phyloP scores from a whole-genome alignment of 2,888 invertebrate genomes.

The Sminthurides aquaticus region DNA sequence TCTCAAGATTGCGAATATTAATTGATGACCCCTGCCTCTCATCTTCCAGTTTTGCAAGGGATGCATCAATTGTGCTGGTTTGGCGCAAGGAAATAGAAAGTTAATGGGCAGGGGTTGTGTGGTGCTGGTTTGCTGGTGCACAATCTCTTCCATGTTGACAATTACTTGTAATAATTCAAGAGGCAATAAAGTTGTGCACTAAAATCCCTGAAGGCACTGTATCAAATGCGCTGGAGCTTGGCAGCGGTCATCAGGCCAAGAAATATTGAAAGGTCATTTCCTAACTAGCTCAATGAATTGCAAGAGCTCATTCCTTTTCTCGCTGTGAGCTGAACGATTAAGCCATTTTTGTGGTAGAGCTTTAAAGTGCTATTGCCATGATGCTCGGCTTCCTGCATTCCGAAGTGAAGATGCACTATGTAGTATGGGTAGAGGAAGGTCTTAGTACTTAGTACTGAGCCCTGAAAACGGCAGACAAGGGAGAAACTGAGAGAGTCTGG shows the following conservation, averaged over 20 bases:
- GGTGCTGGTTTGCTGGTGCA: too few relatives aligned
- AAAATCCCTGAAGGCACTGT: not conserved
- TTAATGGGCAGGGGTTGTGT: too few relatives aligned
- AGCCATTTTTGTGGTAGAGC: not conserved
- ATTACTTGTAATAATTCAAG: too few relatives aligned
- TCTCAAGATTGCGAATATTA: not conserved
- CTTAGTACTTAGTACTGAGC: too few relatives aligned
- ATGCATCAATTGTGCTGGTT: not conserved
- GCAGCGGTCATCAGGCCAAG: not conserved
- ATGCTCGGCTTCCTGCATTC: too few relatives aligned
- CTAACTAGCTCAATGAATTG: not conserved
- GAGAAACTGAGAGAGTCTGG: too few relatives aligned
- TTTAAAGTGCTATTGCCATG: not conserved
- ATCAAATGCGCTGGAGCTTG: not conserved
- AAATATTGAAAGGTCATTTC: not conserved
- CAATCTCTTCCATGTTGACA: too few relatives aligned
- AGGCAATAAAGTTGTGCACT: not conserved
- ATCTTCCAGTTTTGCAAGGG: not conserved
- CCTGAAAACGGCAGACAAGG: too few relatives aligned
- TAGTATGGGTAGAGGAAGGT: too few relatives aligned
- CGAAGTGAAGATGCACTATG: too few relatives aligned
- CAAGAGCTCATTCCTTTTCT: not conserved
- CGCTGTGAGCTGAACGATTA: not conserved
- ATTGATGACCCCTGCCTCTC: not conserved
- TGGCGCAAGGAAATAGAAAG: too few relatives aligned